These are phyloP conservation scores for Lerema accius DNA, from an alignment of 1,140 invertebrate genomes.

Conservation along the genomic window DNA sequence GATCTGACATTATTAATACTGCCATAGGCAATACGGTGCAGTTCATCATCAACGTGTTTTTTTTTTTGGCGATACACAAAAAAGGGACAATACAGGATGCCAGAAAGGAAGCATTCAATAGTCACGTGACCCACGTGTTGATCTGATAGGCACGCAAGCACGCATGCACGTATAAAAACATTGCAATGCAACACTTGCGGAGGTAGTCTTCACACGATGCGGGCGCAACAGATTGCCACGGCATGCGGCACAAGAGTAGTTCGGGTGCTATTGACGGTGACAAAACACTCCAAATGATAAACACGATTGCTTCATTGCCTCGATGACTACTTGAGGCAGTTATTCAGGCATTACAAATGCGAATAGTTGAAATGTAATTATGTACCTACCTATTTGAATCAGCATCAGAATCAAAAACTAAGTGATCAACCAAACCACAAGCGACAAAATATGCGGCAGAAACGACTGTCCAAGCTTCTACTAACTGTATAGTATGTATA, in stretches of 20 bases:
- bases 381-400: no score
- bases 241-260: no score
- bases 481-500: no score
- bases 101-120: constrained; percentile 1
- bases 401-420: no score
- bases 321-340: constrained; percentile 6
- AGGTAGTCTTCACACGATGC: constrained; percentile 40
- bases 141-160: constrained; percentile 40
- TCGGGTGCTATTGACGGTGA: constrained; percentile 1
- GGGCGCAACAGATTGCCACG: constrained; percentile 42
- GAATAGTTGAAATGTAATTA: not conserved
- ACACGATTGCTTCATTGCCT: constrained; percentile 7
- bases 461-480: no score
- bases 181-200: not conserved
- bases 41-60: no score
- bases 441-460: no score
- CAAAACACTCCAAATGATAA: constrained; percentile 11
- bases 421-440: no score
- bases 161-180: no score
- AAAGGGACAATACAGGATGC: not conserved
- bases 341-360: not conserved
- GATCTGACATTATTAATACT: no score
- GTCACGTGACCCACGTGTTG: not conserved
- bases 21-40: no score
- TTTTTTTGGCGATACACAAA: no score